Percentiles rank a stretch among this genome's conserved stretches.
Evolutionary conservation across 1,140 invertebrate genomes (phyloP).

Genomic region (Octopus bimaculoides): DNA sequence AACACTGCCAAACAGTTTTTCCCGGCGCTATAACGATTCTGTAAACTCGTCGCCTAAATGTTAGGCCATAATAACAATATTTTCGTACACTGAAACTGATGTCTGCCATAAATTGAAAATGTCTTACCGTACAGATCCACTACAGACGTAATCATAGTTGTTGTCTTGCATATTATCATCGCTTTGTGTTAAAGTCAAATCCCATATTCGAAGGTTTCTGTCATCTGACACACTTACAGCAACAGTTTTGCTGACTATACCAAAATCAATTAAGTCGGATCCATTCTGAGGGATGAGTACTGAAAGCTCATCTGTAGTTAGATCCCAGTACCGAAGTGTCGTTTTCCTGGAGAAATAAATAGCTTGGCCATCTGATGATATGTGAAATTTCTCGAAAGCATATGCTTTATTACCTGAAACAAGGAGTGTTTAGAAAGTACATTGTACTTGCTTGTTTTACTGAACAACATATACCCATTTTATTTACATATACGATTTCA

Average conservation of each 20-base stretch:
- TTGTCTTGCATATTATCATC: background rate
- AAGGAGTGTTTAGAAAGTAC: no score
- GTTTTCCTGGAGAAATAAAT: slow-evolving; percentile 17
- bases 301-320: background rate
- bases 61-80: no score
- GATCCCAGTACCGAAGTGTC: slow-evolving; percentile 14
- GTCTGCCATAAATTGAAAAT: background rate
- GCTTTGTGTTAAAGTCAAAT: background rate
- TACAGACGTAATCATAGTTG: background rate
- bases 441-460: no score
- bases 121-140: background rate
- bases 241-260: slow-evolving; percentile 7
- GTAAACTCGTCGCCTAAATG: no score
- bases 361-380: slow-evolving; percentile 14
- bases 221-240: slow-evolving; percentile 15
- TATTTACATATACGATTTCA: no score
- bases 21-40: no score
- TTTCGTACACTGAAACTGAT: no score
- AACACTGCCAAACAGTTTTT: no score
- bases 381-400: slow-evolving; percentile 18
- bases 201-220: slow-evolving; percentile 20
- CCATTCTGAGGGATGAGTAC: background rate
- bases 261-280: slow-evolving; percentile 7
- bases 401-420: background rate
- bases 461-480: no score